A percentile compares a stretch with the other conserved stretches of the same genome.
These are phyloP conservation scores for Psophia crepitans DNA, from an alignment of 2,113 vertebrate genomes.

Conservation along the genomic window DNA sequence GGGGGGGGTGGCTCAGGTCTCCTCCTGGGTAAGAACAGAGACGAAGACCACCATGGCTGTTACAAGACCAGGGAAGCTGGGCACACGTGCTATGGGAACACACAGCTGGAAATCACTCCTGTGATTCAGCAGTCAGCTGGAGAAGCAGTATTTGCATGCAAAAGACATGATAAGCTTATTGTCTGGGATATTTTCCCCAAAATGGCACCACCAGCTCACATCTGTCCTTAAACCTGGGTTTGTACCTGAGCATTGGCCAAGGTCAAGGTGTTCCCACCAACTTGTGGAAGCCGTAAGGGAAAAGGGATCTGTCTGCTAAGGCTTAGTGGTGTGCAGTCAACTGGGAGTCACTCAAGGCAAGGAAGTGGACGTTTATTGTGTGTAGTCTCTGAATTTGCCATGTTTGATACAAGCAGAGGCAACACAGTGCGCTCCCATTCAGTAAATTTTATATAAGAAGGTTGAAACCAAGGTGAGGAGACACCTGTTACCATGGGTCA, in stretches of 20 bases:
- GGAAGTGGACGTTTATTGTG: rapidly evolving
- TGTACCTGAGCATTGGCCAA: not conserved
- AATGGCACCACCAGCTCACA: not conserved
- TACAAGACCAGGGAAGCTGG: not conserved
- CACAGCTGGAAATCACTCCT: not conserved
- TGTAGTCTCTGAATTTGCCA: not conserved
- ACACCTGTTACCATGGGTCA: not conserved
- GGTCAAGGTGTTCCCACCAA: not conserved
- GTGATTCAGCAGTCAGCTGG: not conserved
- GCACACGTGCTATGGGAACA: not conserved
- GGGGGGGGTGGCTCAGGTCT: not conserved
- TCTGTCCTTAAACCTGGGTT: not conserved
- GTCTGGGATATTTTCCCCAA: not conserved
- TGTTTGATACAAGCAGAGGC: not conserved
- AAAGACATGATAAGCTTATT: not conserved
- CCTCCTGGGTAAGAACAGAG: not conserved
- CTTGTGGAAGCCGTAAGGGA: not conserved
- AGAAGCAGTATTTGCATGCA: not conserved
- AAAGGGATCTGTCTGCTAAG: not conserved
- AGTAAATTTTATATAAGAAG: not conserved
- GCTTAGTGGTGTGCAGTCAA: not conserved
- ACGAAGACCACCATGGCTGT: not conserved
- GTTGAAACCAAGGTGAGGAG: not conserved
- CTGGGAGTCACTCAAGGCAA: not conserved
- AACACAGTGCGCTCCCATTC: not conserved